Evolutionary conservation across 2,797 vertebrate species (phyloP).

Genomic region (Myotis pilosus): DNA sequence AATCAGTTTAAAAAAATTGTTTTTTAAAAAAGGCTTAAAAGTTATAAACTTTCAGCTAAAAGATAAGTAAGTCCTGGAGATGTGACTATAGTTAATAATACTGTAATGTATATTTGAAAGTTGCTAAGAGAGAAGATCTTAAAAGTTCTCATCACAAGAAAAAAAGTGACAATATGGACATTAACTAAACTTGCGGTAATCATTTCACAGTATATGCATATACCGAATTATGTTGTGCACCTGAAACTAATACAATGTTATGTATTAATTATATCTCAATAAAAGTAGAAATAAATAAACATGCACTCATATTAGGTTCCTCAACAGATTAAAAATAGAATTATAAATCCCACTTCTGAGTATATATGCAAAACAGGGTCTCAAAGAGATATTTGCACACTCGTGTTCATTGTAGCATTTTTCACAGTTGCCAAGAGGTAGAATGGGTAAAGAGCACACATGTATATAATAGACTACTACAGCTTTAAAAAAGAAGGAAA

Average conservation of each 20-base stretch:
- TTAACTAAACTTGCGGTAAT: neutral
- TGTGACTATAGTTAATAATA: neutral
- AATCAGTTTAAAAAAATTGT: no score
- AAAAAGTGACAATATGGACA: neutral
- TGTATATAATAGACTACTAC: neutral
- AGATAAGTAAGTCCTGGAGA: neutral
- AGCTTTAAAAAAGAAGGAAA: neutral
- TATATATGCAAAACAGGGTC: neutral
- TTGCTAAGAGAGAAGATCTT: neutral
- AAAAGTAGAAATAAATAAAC: neutral
- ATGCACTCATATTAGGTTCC: neutral
- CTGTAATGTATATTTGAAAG: neutral
- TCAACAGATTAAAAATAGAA: neutral
- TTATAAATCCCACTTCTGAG: neutral
- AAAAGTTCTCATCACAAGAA: neutral
- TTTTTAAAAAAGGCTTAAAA: no score
- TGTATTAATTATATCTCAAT: neutral
- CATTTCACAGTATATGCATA: neutral
- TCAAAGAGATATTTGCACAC: neutral
- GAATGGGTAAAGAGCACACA: neutral
- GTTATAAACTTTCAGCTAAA: neutral
- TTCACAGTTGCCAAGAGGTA: neutral
- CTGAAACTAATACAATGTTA: neutral
- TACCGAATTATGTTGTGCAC: neutral
- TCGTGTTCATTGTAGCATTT: neutral